Percentiles rank a stretch among this genome's conserved stretches.
Conservation (phyloP, 2,113 vertebrate genomes). For the Cacatua alba region DNA sequence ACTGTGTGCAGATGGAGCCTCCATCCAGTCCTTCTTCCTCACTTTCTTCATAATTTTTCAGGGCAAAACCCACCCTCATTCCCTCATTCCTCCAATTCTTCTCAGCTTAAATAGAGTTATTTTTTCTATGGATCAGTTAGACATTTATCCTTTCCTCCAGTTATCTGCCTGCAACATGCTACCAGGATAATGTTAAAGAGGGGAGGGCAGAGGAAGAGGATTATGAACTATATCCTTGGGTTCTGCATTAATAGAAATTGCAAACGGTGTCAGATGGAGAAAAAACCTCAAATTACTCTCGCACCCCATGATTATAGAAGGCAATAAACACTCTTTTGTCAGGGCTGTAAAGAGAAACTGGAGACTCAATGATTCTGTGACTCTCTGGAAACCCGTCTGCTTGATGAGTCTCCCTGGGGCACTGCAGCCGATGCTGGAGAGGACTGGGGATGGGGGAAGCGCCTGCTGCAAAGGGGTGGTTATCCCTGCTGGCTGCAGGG, state of each 20-base stretch:
- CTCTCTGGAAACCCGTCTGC: background rate
- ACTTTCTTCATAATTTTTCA: background rate
- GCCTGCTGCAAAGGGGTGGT: background rate
- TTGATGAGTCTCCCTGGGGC: background rate
- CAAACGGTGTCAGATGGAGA: background rate
- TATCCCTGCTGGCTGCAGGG: background rate
- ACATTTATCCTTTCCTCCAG: background rate
- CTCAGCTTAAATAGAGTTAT: background rate
- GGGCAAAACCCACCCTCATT: accelerated
- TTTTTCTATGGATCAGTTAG: background rate
- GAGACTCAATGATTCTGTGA: background rate
- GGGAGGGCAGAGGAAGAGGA: background rate
- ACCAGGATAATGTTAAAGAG: constrained; percentile 8
- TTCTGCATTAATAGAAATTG: constrained; percentile 8
- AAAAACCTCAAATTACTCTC: background rate
- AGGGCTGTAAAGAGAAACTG: background rate
- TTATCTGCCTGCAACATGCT: background rate
- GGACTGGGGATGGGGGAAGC: accelerated
- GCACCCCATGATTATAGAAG: background rate
- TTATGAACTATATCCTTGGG: background rate
- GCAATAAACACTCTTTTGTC: background rate
- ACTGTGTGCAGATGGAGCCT: background rate
- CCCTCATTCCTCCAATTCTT: background rate
- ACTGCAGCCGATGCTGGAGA: accelerated
- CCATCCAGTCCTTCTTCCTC: background rate